Base-by-base conservation (phyloP, 2,888 invertebrate genomes). In the Bembecia ichneumoniformis region DNA sequence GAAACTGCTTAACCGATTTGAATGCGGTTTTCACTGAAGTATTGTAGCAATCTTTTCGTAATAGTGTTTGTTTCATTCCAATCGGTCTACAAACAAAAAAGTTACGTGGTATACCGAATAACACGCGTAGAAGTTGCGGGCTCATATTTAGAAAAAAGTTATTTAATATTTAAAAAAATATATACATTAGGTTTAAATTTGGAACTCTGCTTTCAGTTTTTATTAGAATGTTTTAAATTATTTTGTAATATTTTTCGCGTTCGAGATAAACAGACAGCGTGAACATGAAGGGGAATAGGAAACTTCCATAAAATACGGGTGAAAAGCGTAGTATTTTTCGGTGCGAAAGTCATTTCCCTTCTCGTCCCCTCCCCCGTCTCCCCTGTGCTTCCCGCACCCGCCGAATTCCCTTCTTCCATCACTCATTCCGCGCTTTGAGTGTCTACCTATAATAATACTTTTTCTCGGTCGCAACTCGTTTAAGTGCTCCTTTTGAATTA, bases 381-480 rank as follows among this genome's bases (percentile, higher is more conserved):
- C 57, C 55, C 57, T 53, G 53, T 57, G 51, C 52, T 55, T 57
- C 52, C 55, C 58, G 59, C 58, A 51, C 55, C 57, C 54, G 54
- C 52, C 55, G 55, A 57, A 55, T 50, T 55, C 55, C 63, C 55
- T 52, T 55, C 57, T 59, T 49, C 64, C 62, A 68, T 68, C 68
- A 60, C 57, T 66, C 66, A 70, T 66, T 66, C 66, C 65, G 62
- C 64, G 64, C 66, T 66, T 66, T 66, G 63, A 58, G 58, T 59
- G 55, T 54, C 53, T 57, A 55, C 46, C 14, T 14, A 44, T 16
- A 44, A 28, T 28, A 28, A 28, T 28, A 28, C 28, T 16, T 14
- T 44, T 44, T 44, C 16, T 44, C 40, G 13, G n/a, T 14, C 40
- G 36, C 36, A 36, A 36, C 36, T 9, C 36, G 13, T 11, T 36